Evolutionary conservation across 2,888 invertebrate genomes (phyloP).

Genomic region (Limenitis camilla): DNA sequence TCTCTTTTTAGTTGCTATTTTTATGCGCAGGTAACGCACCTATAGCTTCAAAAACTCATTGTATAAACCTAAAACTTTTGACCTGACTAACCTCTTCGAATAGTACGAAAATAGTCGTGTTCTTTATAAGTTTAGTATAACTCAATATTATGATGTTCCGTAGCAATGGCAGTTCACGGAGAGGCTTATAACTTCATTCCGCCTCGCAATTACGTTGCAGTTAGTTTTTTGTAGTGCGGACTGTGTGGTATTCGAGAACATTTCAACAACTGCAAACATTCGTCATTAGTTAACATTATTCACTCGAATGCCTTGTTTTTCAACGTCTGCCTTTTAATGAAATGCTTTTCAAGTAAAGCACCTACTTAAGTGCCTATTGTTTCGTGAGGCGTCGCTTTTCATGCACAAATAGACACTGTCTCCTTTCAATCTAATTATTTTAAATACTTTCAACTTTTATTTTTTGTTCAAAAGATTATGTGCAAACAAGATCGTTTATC

Average conservation of each 20-base stretch:
- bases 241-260: constrained; percentile 42
- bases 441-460: background rate
- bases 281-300: constrained; percentile 61
- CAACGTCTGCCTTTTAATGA: constrained; percentile 53
- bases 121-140: constrained; percentile 8
- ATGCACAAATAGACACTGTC: constrained; percentile 22
- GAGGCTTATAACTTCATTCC: constrained; percentile 54
- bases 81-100: no score
- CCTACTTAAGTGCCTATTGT: constrained; percentile 27
- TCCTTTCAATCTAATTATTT: constrained; percentile 17
- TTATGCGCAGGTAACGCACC: no score
- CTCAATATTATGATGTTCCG: constrained; percentile 14
- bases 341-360: constrained; percentile 32
- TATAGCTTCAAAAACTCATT: no score
- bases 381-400: constrained; percentile 25
- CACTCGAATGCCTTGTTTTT: constrained; percentile 51
- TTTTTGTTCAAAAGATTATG: background rate
- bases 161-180: constrained; percentile 18
- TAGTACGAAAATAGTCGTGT: no score
- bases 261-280: constrained; percentile 55
- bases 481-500: no score
- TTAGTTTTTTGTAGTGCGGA: constrained; percentile 35
- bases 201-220: constrained; percentile 53
- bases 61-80: no score
- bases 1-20: no score